phyloP scores from a whole-genome alignment of 1,140 invertebrate species.

The Archivesica marissinica region DNA sequence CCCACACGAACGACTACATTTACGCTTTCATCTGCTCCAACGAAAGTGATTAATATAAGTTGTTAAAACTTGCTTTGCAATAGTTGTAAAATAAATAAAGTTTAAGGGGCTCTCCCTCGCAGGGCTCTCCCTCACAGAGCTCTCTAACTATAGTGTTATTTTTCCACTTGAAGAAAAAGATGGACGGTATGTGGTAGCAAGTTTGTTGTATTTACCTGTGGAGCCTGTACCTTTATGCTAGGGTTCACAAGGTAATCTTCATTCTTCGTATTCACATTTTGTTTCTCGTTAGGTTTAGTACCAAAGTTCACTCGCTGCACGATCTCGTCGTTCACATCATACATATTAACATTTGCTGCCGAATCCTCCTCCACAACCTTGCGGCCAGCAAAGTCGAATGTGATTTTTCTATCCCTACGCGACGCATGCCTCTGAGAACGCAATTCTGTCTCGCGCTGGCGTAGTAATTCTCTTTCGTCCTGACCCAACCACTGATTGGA shows the following conservation, averaged over 20 bases:
- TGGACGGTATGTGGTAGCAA: too few relatives aligned
- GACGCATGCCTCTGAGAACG: slow-evolving; percentile 89
- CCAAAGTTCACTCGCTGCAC: slow-evolving; percentile 82
- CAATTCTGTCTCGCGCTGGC: slow-evolving; percentile 89
- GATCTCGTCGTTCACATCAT: slow-evolving; percentile 82
- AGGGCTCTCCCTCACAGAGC: too few relatives aligned
- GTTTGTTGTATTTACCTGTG: too few relatives aligned
- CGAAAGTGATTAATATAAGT: too few relatives aligned
- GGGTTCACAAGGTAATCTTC: slow-evolving; percentile 66
- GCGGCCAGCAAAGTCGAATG: slow-evolving; percentile 93
- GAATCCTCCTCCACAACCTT: slow-evolving; percentile 84
- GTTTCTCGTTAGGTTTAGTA: slow-evolving; percentile 60
- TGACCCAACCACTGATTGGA: slow-evolving; percentile 91
- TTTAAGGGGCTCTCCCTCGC: too few relatives aligned
- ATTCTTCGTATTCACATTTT: not conserved
- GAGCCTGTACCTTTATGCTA: slow-evolving; percentile 56
- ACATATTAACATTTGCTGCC: slow-evolving; percentile 76
- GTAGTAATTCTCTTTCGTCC: slow-evolving; percentile 88
- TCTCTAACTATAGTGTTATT: too few relatives aligned
- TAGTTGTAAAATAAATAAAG: too few relatives aligned
- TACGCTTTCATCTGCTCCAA: too few relatives aligned
- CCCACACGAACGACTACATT: too few relatives aligned
- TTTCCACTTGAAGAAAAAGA: too few relatives aligned
- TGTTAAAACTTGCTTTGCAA: too few relatives aligned
- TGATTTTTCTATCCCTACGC: slow-evolving; percentile 87